Conservation (phyloP, 2,113 vertebrate species). For the Cyanistes caeruleus region DNA sequence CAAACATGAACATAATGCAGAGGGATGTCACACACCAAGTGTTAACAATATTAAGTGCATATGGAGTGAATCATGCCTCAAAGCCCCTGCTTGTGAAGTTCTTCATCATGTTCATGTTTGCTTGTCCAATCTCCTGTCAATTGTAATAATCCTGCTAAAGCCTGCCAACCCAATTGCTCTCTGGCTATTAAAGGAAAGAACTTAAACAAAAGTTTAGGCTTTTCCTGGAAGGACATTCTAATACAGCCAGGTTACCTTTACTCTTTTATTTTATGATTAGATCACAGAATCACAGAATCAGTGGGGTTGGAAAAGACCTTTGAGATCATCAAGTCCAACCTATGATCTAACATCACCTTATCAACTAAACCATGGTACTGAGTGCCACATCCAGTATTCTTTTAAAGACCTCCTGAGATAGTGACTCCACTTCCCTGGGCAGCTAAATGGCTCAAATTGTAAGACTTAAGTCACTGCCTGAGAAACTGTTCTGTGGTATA, state of each 20-base stretch:
- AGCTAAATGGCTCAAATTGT: not conserved
- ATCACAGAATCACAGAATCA: not conserved
- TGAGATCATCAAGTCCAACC: not conserved
- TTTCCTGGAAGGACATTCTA: not conserved
- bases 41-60: not conserved
- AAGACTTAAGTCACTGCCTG: not conserved
- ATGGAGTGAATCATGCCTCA: not conserved
- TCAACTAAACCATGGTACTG: not conserved
- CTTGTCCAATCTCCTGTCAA: not conserved
- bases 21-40: not conserved
- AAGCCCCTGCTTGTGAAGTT: not conserved
- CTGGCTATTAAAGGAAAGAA: not conserved
- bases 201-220: not conserved
- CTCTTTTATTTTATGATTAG: not conserved
- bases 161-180: not conserved
- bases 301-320: not conserved
- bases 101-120: not conserved
- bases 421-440: not conserved
- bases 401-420: not conserved
- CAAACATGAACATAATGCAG: not conserved
- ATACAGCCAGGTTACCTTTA: not conserved
- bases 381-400: not conserved
- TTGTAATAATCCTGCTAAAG: not conserved
- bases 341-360: not conserved
- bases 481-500: not conserved